Evolutionary conservation across 2,797 vertebrate species (phyloP), one percentile per base, ranked within the genome.

Genomic region (Morus bassanus): DNA sequence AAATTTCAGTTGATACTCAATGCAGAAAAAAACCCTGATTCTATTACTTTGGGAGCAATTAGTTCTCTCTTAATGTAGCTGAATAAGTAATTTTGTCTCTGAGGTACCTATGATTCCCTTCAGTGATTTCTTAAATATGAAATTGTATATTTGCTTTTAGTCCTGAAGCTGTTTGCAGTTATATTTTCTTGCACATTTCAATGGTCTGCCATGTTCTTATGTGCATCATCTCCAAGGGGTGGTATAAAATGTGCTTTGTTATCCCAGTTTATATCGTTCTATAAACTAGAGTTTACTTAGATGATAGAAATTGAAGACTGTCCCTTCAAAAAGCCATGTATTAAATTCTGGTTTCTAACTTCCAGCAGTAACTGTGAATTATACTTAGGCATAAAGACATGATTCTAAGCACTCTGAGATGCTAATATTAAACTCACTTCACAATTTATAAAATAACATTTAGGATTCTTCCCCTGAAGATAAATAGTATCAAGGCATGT

Each of bases 401-500:
- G 65, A 59, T 72, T 88, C 0, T 2, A 50, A 56, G 39, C 35
- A 15, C 23, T 65, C 75, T n/a, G 41, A 85, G 81, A 60, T 89
- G 61, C 85, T 90, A 84, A 85, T 81, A 54, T 84, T 84, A 93
- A 94, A 80, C 56, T 94, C 31, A 9, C 87, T 73, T 94, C 67
- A 45, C 50, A 51, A 85, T 84, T 75, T 67, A 14, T 85, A 88
- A 86, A 75, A 51, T 65, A 88, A 73, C n/a, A 43, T 73, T 76
- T 89, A 53, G 72, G 33, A 72, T 80, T 94, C 85, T 89, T 95
- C 51, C 61, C 65, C 94, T 89, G 75, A 76, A 94, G 95, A 91
- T 77, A 87, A 89, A 85, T 85, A 83, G 39, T 73, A 94, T 37
- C 85, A 78, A 78, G 89, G 70, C 94, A 81, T 86, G 84, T 63